Base-by-base conservation (phyloP, 53 echinoderm and acorn worm genomes). In the Pentamera pediparva region DNA sequence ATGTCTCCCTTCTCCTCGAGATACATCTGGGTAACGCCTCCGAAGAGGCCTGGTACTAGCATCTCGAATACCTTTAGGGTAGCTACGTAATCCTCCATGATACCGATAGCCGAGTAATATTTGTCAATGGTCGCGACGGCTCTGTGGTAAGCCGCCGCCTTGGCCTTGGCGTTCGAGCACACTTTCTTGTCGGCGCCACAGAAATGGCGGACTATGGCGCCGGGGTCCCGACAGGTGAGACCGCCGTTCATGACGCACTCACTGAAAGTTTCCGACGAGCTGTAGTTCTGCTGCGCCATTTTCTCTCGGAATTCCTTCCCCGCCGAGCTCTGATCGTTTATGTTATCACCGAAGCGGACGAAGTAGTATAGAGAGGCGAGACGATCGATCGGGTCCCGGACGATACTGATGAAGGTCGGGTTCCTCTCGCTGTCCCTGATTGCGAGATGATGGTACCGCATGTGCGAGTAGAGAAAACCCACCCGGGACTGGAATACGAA, bases 381-480 rank as follows among this genome's bases (percentile, higher is more conserved):
- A 52, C 73, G 19, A 38, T 72, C 73, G 22, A 72, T 53, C 25
- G 73, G 73, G 15, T 72, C 73, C 17, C 73, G 51, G 19, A 72
- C 54, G 35, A 52, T 72, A 32, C 73, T 72, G 52, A 72, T 72
- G 51, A 52, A 72, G 31, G 34, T 72, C 21, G 73, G 73, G n/a
- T n/a, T n/a, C 25, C n/a, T 50, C 32, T 35, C 54, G 10, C 35
- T 51, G 32, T 53, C 55, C 9, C 24, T 54, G 27, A 6, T 49
- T 36, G 54, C 34, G 4, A n/a, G 17, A 52, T 53, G 34, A 52
- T 53, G 34, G 21, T 29, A 72, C 73, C 54, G 20, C 55, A 72
- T 53, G 54, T 72, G 73, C 5, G 73, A 32, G 26, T 72, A 72
- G 4, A 72, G 34, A 18, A 72, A 72, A 13, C 67, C 67, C 45